These are phyloP conservation scores for Trissolcus basalis DNA, from an alignment of 1,140 invertebrate genomes.

Conservation along the genomic window DNA sequence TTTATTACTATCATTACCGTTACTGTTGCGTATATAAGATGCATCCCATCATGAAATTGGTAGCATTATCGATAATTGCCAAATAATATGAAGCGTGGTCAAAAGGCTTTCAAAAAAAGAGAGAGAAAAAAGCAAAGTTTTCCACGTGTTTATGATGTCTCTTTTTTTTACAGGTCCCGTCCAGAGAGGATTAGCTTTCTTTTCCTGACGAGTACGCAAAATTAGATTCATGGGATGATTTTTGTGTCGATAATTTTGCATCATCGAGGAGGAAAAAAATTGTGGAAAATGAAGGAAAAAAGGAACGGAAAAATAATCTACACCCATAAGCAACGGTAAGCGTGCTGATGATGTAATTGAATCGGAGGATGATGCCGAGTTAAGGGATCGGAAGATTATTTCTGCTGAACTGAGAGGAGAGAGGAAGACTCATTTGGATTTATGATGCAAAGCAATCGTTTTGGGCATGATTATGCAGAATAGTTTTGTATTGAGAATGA, in stretches of 20 bases:
- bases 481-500: conserved; percentile 21
- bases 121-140: conserved; percentile 22
- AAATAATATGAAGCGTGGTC: conserved; percentile 49
- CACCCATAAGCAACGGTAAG: conserved; percentile 23
- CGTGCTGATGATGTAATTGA: conserved; percentile 38
- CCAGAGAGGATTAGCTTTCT: conserved; percentile 40
- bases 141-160: conserved; percentile 34
- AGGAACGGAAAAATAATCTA: not conserved
- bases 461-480: conserved; percentile 37
- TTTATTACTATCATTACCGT: conserved; percentile 61
- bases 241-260: conserved; percentile 19
- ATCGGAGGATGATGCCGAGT: conserved; percentile 29
- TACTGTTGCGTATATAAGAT: conserved; percentile 53
- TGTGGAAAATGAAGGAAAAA: conserved; percentile 3
- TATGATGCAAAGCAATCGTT: conserved; percentile 16
- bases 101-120: conserved; percentile 37
- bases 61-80: conserved; percentile 58
- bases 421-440: conserved; percentile 16
- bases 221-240: conserved; percentile 29
- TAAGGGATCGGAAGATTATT: conserved; percentile 6
- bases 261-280: not conserved
- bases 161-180: conserved; percentile 3
- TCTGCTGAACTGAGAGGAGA: conserved; percentile 14
- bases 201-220: conserved; percentile 21
- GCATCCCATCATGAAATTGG: conserved; percentile 56